Conservation (phyloP, 1,140 invertebrate genomes). For the Bemisia tabaci region DNA sequence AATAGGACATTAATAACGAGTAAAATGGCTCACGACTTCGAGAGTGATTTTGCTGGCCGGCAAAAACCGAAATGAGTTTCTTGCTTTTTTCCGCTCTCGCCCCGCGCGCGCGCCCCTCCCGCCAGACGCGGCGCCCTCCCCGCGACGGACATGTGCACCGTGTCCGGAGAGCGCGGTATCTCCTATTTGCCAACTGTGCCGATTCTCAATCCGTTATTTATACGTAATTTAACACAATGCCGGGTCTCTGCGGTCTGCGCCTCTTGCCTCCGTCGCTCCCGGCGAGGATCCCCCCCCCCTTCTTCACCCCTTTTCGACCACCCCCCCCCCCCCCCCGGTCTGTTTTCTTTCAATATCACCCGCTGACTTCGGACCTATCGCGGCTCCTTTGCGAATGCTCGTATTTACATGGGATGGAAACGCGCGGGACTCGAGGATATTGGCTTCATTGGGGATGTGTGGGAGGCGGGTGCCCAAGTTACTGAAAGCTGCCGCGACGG, state of each 20-base stretch:
- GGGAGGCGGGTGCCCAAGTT: too few relatives aligned
- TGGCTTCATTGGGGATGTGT: too few relatives aligned
- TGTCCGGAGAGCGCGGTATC: not conserved
- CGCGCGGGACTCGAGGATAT: too few relatives aligned
- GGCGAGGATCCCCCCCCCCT: not conserved
- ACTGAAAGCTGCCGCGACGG: too few relatives aligned
- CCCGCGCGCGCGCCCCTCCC: not conserved
- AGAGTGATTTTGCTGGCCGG: not conserved
- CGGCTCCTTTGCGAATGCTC: too few relatives aligned
- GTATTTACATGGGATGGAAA: too few relatives aligned
- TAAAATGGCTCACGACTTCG: not conserved
- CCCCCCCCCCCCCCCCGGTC: not conserved
- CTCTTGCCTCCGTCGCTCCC: not conserved
- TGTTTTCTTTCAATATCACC: not conserved
- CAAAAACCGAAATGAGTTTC: not conserved
- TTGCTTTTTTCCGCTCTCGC: not conserved
- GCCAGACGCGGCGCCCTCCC: not conserved
- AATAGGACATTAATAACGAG: not conserved
- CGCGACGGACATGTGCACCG: not conserved
- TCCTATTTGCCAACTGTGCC: not conserved
- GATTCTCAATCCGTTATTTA: not conserved
- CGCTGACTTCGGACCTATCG: too few relatives aligned
- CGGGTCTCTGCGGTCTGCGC: not conserved
- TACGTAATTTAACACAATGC: not conserved
- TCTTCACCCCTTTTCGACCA: not conserved